phyloP scores from a whole-genome alignment of 2,797 vertebrate genomes.

The Pantherophis alleghaniensis region DNA sequence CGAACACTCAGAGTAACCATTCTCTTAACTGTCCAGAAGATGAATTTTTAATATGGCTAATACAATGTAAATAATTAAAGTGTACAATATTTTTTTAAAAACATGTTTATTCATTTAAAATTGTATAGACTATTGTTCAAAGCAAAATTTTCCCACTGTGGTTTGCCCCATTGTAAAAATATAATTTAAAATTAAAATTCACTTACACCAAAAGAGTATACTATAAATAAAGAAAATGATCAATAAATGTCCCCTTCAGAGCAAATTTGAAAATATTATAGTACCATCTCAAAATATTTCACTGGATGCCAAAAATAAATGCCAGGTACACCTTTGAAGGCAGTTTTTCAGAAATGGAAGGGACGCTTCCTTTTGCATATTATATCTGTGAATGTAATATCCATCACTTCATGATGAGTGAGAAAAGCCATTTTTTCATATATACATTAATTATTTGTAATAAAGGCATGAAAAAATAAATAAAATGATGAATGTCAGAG shows the following conservation, averaged over 20 bases:
- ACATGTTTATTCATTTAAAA: neutral
- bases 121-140: neutral
- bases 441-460: neutral
- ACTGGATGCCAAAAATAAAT: neutral
- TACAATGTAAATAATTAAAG: slow-evolving; percentile 4
- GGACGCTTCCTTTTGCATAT: neutral
- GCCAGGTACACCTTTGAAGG: neutral
- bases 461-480: no score
- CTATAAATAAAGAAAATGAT: neutral
- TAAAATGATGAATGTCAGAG: no score
- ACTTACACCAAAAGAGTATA: neutral
- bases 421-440: neutral
- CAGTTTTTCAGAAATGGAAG: neutral
- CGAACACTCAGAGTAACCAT: slow-evolving; percentile 7
- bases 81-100: neutral
- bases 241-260: neutral
- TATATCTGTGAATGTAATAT: neutral
- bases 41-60: slow-evolving; percentile 29
- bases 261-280: neutral
- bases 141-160: neutral
- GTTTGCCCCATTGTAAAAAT: neutral
- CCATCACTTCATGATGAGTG: neutral
- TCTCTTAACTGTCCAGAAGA: slow-evolving; percentile 19
- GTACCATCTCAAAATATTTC: neutral
- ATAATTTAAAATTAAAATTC: neutral